These are phyloP conservation scores for Melipona bicolor DNA, from an alignment of 2,888 invertebrate genomes.

Conservation along the genomic window DNA sequence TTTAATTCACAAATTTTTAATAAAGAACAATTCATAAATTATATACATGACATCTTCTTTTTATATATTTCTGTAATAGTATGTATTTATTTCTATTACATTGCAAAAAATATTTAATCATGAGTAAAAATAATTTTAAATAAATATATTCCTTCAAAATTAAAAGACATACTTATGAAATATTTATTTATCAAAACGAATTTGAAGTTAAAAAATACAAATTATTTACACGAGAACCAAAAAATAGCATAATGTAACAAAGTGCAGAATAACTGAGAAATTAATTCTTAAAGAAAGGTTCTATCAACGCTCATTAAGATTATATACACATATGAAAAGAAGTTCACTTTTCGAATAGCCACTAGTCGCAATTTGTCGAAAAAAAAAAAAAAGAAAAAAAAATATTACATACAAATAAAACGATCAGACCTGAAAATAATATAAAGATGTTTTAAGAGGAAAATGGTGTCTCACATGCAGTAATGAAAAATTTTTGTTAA, in stretches of 20 bases:
- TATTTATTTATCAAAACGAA: not conserved
- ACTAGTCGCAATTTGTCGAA: not conserved
- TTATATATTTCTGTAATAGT: not conserved
- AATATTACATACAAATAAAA: constrained; percentile 5
- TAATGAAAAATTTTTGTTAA: constrained; percentile 7
- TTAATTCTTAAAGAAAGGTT: not conserved
- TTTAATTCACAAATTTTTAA: not conserved
- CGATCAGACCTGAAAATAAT: not conserved
- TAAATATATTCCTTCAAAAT: not conserved
- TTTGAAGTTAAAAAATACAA: not conserved
- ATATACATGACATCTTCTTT: not conserved
- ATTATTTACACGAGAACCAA: not conserved
- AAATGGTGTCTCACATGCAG: constrained; percentile 38
- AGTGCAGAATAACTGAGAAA: not conserved
- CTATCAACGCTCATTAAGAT: not conserved
- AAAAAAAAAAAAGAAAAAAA: not conserved
- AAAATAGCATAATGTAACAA: not conserved
- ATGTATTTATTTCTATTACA: not conserved
- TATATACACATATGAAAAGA: not conserved
- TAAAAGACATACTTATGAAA: not conserved
- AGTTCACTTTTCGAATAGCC: not conserved
- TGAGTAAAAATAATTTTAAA: not conserved
- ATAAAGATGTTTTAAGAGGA: not conserved
- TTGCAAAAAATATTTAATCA: not conserved
- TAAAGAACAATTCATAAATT: not conserved